Evolutionary conservation across 2,888 invertebrate species (phyloP), one percentile per base, ranked within the genome.

Genomic region (Ethmia dodecea): DNA sequence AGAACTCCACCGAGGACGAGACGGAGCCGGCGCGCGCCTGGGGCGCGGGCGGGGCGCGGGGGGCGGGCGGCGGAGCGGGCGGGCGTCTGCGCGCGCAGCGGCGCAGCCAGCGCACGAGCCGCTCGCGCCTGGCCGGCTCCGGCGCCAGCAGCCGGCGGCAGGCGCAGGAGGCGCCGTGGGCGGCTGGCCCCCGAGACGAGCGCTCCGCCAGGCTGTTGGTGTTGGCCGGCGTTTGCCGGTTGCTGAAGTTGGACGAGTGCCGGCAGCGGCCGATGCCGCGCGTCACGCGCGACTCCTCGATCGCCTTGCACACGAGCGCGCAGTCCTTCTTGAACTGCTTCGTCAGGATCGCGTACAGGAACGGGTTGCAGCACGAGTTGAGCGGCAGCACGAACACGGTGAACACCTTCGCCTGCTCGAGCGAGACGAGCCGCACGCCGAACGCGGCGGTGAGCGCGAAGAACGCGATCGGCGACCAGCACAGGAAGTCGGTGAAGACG

Each of bases 311-410:
- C 38, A 98, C 93, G 69, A 96, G 91, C 2, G 97, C 94, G 81
- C 98, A 98, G 81, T 98, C 98, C 78, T 97, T 96, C 78, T 98
- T 98, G 76, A 98, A 98, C 74, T 98, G 97, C 70, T 98, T 98
- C 5, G 98, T 98, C 60, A 98, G 91, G 52, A 98, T 98, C 32
- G 98, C 98, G 74, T 99, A 99, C 15, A 99, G 89, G 73, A 98
- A 98, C 0, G 99, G 99, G 81, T 99, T 99, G 80, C 98, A 97
- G 76, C 98, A 98, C 9, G 96, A 96, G 79, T 99, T 99, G 44
- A 99, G 86, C 1, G 99, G 98, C 53, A 98, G 87, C 35, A 99
- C 93, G 71, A 99, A 98, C 25, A 99, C 97, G 2, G 97, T 97
- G 70, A 95, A 96, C 51, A 95, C 93, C 87, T 99, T 99, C 29